Percentiles rank a stretch among this genome's conserved stretches.
phyloP scores from a whole-genome alignment of 2,888 invertebrate species.

The Drosophila cognata region DNA sequence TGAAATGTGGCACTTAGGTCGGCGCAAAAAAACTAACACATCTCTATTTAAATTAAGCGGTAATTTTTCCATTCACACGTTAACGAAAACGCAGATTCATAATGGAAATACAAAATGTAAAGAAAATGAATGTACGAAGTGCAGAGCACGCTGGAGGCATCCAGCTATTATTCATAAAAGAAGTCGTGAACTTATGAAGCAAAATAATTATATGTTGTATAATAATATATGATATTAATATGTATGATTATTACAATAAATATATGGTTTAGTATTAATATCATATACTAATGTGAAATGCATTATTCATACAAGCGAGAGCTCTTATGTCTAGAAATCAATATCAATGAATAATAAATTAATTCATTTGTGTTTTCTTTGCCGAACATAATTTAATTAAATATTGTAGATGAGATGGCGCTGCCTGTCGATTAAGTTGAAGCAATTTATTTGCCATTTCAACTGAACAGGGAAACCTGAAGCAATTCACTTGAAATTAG shows the following conservation, averaged over 20 bases:
- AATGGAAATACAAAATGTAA: neutral
- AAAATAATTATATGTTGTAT: too few species aligned
- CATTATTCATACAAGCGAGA: neutral
- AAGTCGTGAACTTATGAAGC: too few species aligned
- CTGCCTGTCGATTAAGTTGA: conserved; percentile 4
- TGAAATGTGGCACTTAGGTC: neutral
- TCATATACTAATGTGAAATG: neutral
- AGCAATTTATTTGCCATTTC: neutral
- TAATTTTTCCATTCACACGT: neutral
- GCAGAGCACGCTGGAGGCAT: too few species aligned
- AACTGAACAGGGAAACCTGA: conserved; percentile 1
- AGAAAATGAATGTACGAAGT: neutral
- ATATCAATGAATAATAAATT: neutral
- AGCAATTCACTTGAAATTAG: conserved; percentile 38
- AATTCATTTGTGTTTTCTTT: neutral
- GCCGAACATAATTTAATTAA: neutral
- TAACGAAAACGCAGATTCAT: neutral
- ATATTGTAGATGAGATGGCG: neutral
- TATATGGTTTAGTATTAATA: neutral
- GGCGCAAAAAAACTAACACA: too few species aligned
- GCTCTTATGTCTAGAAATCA: neutral
- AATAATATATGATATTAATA: too few species aligned
- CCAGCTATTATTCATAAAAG: too few species aligned
- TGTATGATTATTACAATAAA: neutral
- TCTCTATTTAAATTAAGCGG: neutral